Evolutionary conservation across 2,797 vertebrate species (phyloP), one percentile per base, ranked within the genome.

Genomic region (Aviceda cuculoides): DNA sequence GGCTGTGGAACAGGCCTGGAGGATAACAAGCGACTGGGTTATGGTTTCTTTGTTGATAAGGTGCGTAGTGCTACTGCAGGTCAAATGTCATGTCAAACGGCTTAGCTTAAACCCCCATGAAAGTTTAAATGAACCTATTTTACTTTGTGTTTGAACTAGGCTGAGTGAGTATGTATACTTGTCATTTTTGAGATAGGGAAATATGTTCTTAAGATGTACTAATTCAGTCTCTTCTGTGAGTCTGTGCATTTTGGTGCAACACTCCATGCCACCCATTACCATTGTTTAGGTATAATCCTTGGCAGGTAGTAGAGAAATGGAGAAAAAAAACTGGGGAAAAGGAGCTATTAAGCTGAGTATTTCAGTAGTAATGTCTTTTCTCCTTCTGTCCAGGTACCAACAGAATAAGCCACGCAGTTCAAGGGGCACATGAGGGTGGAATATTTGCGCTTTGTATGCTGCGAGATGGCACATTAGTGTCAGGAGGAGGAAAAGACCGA

Each of bases 361-460:
- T 47, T 95, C 62, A 39, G 24, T 42, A 33, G 62, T 24, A 39
- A 10, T 42, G 37, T 62, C 19, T 87, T 90, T 95, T 93, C 82
- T 81, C 6, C 35, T 49, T 56, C 82, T 94, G 20, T 94, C 28
- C 97, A 99, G 99, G 99, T 97, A 99, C 99, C 85, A 99, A 99
- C 97, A 99, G 99, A 66, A 99, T 99, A 98, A 99, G 99, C 98
- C 98, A 99, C 0, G 99, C 98, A 82, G 97, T 99, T 93, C 99
- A 99, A 91, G 99, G 99, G 46, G 99, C 99, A 92, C 99, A 99
- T 3, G 99, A 99, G 93, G 99, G 99, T 33, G 99, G 99, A 84
- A 99, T 99, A 97, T 99, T 99, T 97, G 98, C 99, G 25, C 98
- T 99, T 97, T 99, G 99, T 92, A 99, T 99, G 99, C 96, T 99